Base-by-base conservation (phyloP, 2,888 invertebrate species). In the Hartigia nigra region DNA sequence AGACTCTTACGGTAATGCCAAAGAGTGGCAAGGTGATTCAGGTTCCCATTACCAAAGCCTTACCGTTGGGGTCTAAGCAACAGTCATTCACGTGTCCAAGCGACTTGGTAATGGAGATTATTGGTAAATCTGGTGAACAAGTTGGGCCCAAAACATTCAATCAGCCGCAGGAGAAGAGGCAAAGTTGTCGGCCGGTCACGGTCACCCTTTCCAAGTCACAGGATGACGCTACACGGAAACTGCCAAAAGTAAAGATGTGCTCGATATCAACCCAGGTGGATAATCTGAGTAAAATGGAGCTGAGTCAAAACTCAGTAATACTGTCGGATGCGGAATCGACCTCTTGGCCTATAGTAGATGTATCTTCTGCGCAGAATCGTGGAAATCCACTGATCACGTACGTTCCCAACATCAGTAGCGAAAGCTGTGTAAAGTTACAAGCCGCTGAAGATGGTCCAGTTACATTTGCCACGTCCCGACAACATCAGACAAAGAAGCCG, bases 181-280 rank as follows among this genome's bases (percentile, higher is more conserved):
- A 55, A 23, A 5, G 23, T 23, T 55, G 23, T 9, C 2, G 55
- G 23, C 55, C 55, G 23, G 9, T 55, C 23, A 23, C 55, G 55
- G 2, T 55, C 9, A 55, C 55, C 1, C 0, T 55, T 1, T 9
- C 55, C 55, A 55, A 55, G 1, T 2, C 55, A 9, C 23, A 23
- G 55, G 23, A 55, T 0, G 23, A 55, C 2, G 0, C 23, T 55
- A 9, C 9, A 0, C 55, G 2, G 23, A 55, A 55, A 23, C 1
- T 9, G 9, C 23, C 35, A 11, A 82, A 79, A 3, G 70, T 77
- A 31, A 81, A 76, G 35, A 82, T 77, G 74, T 82, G 81, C 77
- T 80, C 83, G 36, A 84, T 84, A 37, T 82, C 81, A 1, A 82
- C 84, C 12, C 84, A 84, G 36, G 78, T 84, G 0, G 82, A 81